Base-by-base conservation (phyloP, 2,888 invertebrate species). In the Mythimna ferrago region DNA sequence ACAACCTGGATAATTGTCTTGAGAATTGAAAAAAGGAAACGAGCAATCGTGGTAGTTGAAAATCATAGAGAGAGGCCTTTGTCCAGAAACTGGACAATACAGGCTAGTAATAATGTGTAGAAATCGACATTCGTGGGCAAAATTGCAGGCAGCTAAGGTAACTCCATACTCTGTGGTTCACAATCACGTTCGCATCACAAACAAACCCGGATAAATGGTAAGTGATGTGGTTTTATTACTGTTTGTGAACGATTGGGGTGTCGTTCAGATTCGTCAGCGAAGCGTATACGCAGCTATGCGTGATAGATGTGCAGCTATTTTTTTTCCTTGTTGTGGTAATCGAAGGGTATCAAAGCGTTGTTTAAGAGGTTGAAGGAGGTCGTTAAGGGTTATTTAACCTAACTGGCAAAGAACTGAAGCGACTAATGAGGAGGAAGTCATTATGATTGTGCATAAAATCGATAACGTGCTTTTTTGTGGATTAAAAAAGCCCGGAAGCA, bases 121-220 rank as follows among this genome's bases (percentile, higher is more conserved):
- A 5, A 44, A 14, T 44, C 14, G 14, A 14, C 5, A 44, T 14
- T 14, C 44, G 14, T 4, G 44, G 44, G 1, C 44, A 44, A 44
- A 44, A 44, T 5, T 5, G 14, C 14, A 44, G 60, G 11, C n/a
- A n/a, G 11, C 21, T 11, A 14, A 60, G 38, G 11, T 11, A 10
- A 14, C 6, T 60, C 60, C 6, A 0, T n/a, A 14, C 21, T 60
- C 60, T 76, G 80, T 72, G 72, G 70, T 76, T 77, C 73, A 84
- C 82, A 84, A 86, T 89, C 92, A 90, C 92, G 91, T 90, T 80
- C 88, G 78, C 85, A 88, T 90, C 89, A 89, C 89, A 91, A 91
- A 91, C 91, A 91, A 92, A 78, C 88, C 86, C 86, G 84, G 87
- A 90, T 90, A 90, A 91, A 90, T 88, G 81, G 80, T 72, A 80